Conservation (phyloP, 1,140 invertebrate species). For the Drosophila pandora region DNA sequence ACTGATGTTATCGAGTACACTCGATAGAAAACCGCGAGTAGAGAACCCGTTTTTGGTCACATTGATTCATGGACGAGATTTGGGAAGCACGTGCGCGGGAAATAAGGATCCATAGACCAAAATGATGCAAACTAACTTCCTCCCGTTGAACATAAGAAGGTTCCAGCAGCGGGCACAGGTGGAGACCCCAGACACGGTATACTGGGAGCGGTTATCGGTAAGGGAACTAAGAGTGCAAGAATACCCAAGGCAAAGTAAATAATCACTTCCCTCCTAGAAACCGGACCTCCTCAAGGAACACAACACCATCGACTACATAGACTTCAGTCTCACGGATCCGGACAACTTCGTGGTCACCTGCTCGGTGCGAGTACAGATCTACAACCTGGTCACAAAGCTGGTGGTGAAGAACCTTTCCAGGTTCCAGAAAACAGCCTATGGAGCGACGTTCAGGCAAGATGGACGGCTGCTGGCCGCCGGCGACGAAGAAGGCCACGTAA, state of each 20-base stretch:
- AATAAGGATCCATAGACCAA: not conserved
- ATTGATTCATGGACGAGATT: not conserved
- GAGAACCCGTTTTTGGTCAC: slow-evolving; percentile 1
- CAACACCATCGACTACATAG: slow-evolving; percentile 94
- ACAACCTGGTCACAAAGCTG: slow-evolving; percentile 94
- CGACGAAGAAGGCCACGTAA: slow-evolving; percentile 93
- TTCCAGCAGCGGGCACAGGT: slow-evolving; percentile 88
- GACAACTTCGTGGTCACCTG: slow-evolving; percentile 96
- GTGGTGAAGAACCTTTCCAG: slow-evolving; percentile 93
- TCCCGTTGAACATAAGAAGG: slow-evolving; percentile 89
- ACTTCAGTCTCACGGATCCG: slow-evolving; percentile 94
- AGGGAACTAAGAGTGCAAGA: slow-evolving; percentile 50
- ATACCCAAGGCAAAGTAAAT: not conserved
- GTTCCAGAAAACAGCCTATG: slow-evolving; percentile 94
- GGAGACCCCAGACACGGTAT: slow-evolving; percentile 90
- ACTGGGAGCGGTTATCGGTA: slow-evolving; percentile 94
- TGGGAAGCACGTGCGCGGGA: slow-evolving; percentile 38
- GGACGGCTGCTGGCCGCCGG: slow-evolving; percentile 93
- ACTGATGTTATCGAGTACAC: not conserved
- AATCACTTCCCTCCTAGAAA: slow-evolving; percentile 86
- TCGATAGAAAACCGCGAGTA: not conserved
- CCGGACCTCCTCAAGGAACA: slow-evolving; percentile 96
- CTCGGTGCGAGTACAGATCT: slow-evolving; percentile 95
- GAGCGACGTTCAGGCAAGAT: slow-evolving; percentile 93
- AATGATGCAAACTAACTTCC: slow-evolving; percentile 86